phyloP scores from a whole-genome alignment of 2,113 vertebrate species.

The Galeopterus variegatus region DNA sequence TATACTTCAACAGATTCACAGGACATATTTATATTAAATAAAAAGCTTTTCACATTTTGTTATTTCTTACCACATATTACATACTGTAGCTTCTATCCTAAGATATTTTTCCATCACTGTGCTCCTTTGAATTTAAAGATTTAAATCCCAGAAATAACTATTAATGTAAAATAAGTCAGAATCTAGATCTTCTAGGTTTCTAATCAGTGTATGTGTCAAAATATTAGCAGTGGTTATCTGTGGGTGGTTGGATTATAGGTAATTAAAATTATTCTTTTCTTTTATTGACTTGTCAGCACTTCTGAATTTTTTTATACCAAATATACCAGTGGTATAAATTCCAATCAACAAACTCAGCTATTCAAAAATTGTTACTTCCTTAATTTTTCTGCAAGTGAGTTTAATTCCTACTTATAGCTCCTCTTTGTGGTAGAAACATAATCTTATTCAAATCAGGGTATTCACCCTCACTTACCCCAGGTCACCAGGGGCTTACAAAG shows the following conservation, averaged over 20 bases:
- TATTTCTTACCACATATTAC: slow-evolving; percentile 39
- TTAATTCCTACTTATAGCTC: background rate
- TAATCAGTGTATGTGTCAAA: background rate
- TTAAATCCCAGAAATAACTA: slow-evolving; percentile 61
- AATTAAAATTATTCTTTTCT: slow-evolving; percentile 3
- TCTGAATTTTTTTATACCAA: background rate
- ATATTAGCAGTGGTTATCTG: slow-evolving; percentile 16
- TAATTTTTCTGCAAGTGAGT: background rate
- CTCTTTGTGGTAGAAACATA: background rate
- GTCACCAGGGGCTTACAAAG: background rate
- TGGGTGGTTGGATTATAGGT: slow-evolving; percentile 14
- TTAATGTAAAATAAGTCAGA: slow-evolving; percentile 70
- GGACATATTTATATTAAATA: slow-evolving; percentile 55
- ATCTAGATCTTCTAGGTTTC: slow-evolving; percentile 2
- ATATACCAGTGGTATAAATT: background rate
- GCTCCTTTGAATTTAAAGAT: slow-evolving; percentile 68
- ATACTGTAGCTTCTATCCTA: background rate
- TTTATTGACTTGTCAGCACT: background rate
- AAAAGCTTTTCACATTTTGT: slow-evolving; percentile 51
- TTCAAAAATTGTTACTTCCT: slow-evolving; percentile 1
- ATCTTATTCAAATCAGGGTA: background rate
- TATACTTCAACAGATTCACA: slow-evolving; percentile 21
- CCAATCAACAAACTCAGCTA: background rate
- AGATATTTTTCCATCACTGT: slow-evolving; percentile 53
- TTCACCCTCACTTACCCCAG: background rate